Conservation (phyloP, 1,140 invertebrate genomes). For the Wasmannia auropunctata region DNA sequence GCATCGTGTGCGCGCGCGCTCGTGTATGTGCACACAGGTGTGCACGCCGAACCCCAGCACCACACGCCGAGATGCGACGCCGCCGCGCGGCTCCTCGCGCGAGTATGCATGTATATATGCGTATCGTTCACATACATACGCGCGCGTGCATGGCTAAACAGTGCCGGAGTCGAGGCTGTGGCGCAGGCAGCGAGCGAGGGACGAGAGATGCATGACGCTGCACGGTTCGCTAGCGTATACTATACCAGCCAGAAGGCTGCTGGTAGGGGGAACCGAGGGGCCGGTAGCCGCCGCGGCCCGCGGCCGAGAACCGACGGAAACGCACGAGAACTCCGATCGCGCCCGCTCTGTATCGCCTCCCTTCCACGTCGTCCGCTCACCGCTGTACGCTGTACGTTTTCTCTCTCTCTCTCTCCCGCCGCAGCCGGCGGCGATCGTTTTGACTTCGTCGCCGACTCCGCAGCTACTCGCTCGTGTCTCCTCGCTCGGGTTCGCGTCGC, state of each 20-base stretch:
- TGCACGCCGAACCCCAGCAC: neutral
- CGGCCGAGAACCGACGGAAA: constrained; percentile 27
- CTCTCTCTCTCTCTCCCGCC: neutral
- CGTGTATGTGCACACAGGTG: constrained; percentile 45
- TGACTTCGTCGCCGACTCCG: constrained; percentile 27
- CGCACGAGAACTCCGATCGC: constrained; percentile 28
- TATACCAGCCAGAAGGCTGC: neutral
- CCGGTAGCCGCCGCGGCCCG: neutral
- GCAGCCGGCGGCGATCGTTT: neutral
- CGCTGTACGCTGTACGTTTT: too few species aligned
- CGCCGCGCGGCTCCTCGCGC: neutral
- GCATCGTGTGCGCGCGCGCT: constrained; percentile 23
- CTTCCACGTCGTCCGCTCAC: neutral
- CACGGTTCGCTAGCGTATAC: neutral
- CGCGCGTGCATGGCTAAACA: constrained; percentile 9
- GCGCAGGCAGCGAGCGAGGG: neutral
- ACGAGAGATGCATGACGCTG: constrained; percentile 38
- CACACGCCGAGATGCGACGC: neutral
- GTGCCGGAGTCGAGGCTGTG: neutral
- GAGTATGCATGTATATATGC: neutral
- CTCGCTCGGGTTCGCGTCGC: constrained; percentile 58
- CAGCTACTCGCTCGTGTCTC: constrained; percentile 46
- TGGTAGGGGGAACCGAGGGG: neutral
- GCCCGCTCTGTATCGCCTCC: neutral
- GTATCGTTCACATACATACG: neutral